Evolutionary conservation across 2,888 invertebrate genomes (phyloP).

Genomic region (Cantharis rustica): DNA sequence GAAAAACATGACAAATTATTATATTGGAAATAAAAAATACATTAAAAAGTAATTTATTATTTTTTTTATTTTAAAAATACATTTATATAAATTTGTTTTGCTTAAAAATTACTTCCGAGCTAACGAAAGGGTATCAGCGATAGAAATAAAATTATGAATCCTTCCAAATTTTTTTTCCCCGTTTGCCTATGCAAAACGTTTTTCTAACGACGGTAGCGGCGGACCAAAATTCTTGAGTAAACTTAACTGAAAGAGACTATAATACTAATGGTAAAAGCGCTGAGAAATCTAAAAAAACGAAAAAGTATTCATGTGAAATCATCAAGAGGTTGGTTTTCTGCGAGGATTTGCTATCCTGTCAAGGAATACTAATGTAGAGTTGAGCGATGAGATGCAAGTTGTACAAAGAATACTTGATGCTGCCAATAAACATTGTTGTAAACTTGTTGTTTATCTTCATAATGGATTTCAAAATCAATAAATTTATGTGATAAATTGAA

Average conservation of each 20-base stretch:
- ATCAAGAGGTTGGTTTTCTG: slow-evolving; percentile 17
- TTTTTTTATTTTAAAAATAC: background rate
- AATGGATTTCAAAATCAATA: background rate
- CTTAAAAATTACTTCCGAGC: background rate
- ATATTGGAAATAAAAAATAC: background rate
- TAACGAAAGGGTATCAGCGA: background rate
- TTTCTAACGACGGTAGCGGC: no score
- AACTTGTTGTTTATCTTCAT: background rate
- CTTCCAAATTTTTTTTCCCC: no score
- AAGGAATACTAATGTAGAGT: slow-evolving; percentile 34
- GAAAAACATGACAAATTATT: background rate
- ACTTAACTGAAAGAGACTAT: background rate
- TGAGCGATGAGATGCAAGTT: slow-evolving; percentile 24
- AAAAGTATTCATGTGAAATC: slow-evolving; percentile 14
- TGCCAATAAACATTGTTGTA: slow-evolving; percentile 32
- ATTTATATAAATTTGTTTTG: background rate
- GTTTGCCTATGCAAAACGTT: no score
- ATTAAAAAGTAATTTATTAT: background rate
- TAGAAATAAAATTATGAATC: no score
- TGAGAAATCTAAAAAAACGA: slow-evolving; percentile 8
- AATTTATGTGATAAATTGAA: background rate
- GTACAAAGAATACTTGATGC: slow-evolving; percentile 33
- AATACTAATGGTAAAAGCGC: slow-evolving; percentile 22
- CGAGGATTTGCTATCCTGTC: slow-evolving; percentile 28
- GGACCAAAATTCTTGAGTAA: no score